Conservation (phyloP, 2,888 invertebrate genomes). For the Apodemia arnacis region DNA sequence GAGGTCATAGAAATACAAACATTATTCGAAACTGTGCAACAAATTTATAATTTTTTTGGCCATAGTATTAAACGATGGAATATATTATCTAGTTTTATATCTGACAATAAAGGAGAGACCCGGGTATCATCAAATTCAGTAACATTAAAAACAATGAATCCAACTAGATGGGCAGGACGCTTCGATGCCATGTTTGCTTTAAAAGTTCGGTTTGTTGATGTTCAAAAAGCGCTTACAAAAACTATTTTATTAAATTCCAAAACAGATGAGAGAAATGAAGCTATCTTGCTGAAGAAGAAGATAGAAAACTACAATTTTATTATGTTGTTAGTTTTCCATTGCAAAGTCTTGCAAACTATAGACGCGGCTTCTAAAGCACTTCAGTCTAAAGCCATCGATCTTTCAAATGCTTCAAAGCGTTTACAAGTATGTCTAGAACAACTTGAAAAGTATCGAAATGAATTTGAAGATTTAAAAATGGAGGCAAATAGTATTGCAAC, state of each 20-base stretch:
- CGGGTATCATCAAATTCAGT: conserved; percentile 32
- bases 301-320: conserved; percentile 74
- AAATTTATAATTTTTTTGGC: conserved; percentile 53
- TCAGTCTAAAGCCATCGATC: conserved; percentile 62
- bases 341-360: conserved; percentile 60
- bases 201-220: conserved; percentile 65
- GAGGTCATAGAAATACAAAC: conserved; percentile 48
- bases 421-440: conserved; percentile 70
- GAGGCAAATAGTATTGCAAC: conserved; percentile 74
- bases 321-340: conserved; percentile 73
- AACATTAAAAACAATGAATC: conserved; percentile 53
- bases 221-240: conserved; percentile 72
- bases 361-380: conserved; percentile 73
- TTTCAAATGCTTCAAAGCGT: conserved; percentile 67
- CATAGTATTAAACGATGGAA: conserved; percentile 50
- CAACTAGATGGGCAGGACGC: conserved; percentile 42
- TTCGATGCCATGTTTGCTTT: conserved; percentile 46
- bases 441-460: conserved; percentile 71
- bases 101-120: conserved; percentile 35
- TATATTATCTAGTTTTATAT: conserved; percentile 42
- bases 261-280: conserved; percentile 77
- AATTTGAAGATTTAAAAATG: conserved; percentile 77
- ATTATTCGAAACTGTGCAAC: conserved; percentile 46
- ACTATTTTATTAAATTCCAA: conserved; percentile 75
- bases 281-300: conserved; percentile 74